Evolutionary conservation across 2,797 vertebrate genomes (phyloP), one percentile per base, ranked within the genome.

Genomic region (Chaetodon trifasciatus): DNA sequence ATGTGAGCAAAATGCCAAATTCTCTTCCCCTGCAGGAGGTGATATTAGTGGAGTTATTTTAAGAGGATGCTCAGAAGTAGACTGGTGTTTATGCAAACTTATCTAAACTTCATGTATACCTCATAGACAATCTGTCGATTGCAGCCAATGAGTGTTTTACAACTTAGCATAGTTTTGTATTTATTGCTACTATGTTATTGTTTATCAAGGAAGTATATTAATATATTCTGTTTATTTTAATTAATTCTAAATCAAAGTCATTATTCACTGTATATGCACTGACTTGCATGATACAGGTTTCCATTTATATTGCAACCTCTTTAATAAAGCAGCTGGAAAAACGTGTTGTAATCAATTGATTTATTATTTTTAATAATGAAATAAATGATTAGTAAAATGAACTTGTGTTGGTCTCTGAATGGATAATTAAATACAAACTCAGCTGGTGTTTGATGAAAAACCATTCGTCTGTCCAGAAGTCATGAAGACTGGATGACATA

Each of bases 341-440:
- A 35, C 76, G 58, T 78, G 44, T 24, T 89, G 70, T 83, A 56
- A 61, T 85, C 19, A 44, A 53, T 65, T 62, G 0, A 53, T 63
- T 78, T 71, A 13, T 47, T 62, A 76, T 62, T 46, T 55, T 60
- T 40, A 3, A 24, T 28, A 47, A 12, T 74, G 19, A 76, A 91
- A 91, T 91, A 90, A 92, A 91, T 23, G 0, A 68, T 72, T 1
- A 23, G 1, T 13, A 24, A 76, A 80, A 81, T 24, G 0, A 76
- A 49, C 17, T 42, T 76, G 56, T 82, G 66, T 28, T 52, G 1
- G 39, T 80, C 12, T 88, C 13, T 83, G n/a, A 57, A 58, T 63
- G 61, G 15, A 8, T 16, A 17, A 10, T 60, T 50, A n/a, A 53
- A 61, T 13, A 13, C 60, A 57, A 70, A 62, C 35, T 35, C 15